A percentile compares a stretch with the other conserved stretches of the same genome.
Evolutionary conservation across 2,888 invertebrate genomes (phyloP).

Genomic region (Amiota mariae): DNA sequence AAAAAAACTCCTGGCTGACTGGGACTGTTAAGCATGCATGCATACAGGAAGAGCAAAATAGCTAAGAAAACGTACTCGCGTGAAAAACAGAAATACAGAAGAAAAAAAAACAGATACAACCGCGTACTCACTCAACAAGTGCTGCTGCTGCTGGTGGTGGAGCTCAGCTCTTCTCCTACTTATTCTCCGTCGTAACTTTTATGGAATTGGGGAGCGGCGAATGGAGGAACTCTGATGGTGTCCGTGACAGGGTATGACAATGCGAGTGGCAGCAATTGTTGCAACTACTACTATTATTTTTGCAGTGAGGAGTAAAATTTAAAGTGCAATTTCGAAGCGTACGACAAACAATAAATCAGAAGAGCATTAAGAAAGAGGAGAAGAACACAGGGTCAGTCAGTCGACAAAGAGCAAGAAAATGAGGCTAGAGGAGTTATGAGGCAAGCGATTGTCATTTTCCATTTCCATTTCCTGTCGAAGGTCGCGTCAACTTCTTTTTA

Average conservation of each 20-base stretch:
- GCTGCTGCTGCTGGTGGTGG: neutral
- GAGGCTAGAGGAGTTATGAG: conserved; percentile 13
- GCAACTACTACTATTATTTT: conserved; percentile 46
- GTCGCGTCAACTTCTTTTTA: conserved; percentile 1
- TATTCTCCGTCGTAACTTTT: neutral
- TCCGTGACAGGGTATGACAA: conserved; percentile 64
- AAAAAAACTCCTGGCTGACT: conserved; percentile 53
- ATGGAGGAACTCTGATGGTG: neutral
- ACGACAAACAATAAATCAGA: conserved; percentile 65
- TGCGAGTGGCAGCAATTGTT: conserved; percentile 57
- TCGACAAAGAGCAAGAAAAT: neutral
- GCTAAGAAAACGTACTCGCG: conserved; percentile 53
- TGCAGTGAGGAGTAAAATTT: conserved; percentile 60
- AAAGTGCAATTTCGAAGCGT: conserved; percentile 65
- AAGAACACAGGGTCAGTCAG: neutral
- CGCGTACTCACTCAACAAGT: conserved; percentile 51
- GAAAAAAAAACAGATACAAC: conserved; percentile 50
- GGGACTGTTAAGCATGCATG: conserved; percentile 44
- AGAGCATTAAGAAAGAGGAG: neutral
- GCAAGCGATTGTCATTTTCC: conserved; percentile 22
- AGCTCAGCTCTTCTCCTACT: neutral
- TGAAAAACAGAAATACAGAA: conserved; percentile 55
- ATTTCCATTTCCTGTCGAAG: conserved; percentile 29
- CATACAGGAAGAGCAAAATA: conserved; percentile 64
- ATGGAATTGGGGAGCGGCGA: neutral